Percentiles rank a stretch among this genome's conserved stretches.
Evolutionary conservation across 1,140 invertebrate species (phyloP).

Genomic region (Papilio helenus): DNA sequence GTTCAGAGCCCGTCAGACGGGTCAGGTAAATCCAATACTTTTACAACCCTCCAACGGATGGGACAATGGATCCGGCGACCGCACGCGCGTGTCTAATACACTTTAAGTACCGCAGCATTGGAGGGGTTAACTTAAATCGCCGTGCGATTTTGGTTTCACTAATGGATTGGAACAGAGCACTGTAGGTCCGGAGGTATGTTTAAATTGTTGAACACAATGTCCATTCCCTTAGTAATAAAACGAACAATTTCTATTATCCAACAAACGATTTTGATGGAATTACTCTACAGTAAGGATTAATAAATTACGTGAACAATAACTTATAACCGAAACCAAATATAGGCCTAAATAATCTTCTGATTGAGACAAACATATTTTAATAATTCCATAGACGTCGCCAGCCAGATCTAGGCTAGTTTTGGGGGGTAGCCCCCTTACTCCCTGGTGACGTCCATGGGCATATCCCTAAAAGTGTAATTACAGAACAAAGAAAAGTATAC

Average conservation of each 20-base stretch:
- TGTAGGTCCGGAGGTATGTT: neutral
- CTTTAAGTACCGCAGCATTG: slow-evolving; percentile 49
- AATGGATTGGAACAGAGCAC: slow-evolving; percentile 45
- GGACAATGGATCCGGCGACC: slow-evolving; percentile 53
- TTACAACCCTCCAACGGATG: slow-evolving; percentile 22
- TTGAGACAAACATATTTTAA: too few species aligned
- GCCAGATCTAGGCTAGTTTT: too few species aligned
- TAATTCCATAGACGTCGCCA: too few species aligned
- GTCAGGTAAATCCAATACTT: slow-evolving; percentile 36
- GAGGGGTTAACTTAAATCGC: slow-evolving; percentile 58
- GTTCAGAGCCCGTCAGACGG: neutral
- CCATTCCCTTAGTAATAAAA: neutral
- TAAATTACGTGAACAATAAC: neutral
- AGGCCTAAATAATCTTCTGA: too few species aligned
- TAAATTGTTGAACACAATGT: neutral
- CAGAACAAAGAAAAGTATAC: too few species aligned
- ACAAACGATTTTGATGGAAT: neutral
- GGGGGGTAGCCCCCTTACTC: too few species aligned
- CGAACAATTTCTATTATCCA: neutral
- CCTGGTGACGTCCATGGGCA: too few species aligned
- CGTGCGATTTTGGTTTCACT: slow-evolving; percentile 50
- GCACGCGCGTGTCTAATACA: slow-evolving; percentile 64
- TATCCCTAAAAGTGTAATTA: too few species aligned
- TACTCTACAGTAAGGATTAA: neutral
- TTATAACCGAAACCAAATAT: too few species aligned